Base-by-base conservation (phyloP, 2,113 vertebrate genomes). In the Cyprinus carpio region DNA sequence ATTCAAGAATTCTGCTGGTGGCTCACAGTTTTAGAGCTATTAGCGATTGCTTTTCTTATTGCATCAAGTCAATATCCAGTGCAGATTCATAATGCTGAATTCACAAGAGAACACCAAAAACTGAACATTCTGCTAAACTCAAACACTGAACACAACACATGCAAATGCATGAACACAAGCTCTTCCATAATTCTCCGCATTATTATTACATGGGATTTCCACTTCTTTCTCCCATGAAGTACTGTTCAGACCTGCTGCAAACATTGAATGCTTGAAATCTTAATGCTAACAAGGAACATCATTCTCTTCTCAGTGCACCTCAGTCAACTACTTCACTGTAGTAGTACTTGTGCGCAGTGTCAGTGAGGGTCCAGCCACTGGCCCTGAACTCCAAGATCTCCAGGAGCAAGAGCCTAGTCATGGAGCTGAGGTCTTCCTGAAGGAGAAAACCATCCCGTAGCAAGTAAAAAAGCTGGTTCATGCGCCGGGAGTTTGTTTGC, bases 331-430 rank as follows among this genome's bases (percentile, higher is more conserved):
- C 92, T 90, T 99, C 97, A 0, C 98, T 99, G 90, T 99, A 99
- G 91, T 99, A 99, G 75, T 99, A 99, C 75, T 96, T 96, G 89
- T 98, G 97, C n/a, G 97, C 97, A 0, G 96, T 96, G 0, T 94
- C 93, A 0, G 96, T 98, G 89, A 98, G 97, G 89, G 93, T 89
- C 98, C 98, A 99, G 84, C 97, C 96, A 0, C 98, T 97, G 0
- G 98, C 97, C 23, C 97, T 94, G 87, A 98, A 99, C 93, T 99
- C 98, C 0, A 99, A 96, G 90, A 99, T 96, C 94, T 99, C 98
- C 88, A 99, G 93, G 87, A 99, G 95, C 82, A 99, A 94, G 87
- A 99, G 95, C 25, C 97, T 97, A 71, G 96, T 92, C 92, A 99
- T 95, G 76, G 97, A 99, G 86, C 94, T 93, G 62, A 98, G 95